Evolutionary conservation across 1,140 invertebrate species (phyloP).

Genomic region (Formica exsecta): DNA sequence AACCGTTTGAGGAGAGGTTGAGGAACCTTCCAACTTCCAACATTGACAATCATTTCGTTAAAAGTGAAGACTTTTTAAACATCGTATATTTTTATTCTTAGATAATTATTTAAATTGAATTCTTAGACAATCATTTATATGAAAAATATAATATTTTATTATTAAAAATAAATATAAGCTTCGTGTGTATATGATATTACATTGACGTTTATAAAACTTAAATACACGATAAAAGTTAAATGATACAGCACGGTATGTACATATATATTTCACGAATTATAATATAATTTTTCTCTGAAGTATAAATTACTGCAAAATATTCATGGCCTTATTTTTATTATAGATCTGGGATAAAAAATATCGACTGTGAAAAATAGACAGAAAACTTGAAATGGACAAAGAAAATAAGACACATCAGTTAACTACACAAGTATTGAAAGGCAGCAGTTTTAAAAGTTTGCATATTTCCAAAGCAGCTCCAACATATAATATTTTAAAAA

Average conservation of each 20-base stretch:
- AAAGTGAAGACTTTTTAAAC: neutral
- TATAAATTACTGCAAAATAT: neutral
- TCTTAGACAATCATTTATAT: neutral
- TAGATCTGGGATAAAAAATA: neutral
- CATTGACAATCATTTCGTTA: neutral
- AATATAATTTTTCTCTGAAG: neutral
- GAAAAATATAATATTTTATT: neutral
- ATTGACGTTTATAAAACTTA: neutral
- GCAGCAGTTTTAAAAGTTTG: slow-evolving; percentile 65
- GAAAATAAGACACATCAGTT: neutral
- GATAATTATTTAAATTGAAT: neutral
- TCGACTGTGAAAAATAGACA: neutral
- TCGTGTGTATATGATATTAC: neutral
- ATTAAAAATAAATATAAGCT: neutral
- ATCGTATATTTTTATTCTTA: neutral
- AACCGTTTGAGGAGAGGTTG: slow-evolving; percentile 18
- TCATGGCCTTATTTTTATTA: neutral
- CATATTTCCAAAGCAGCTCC: slow-evolving; percentile 56
- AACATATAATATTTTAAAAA: slow-evolving; percentile 16
- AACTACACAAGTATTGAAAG: slow-evolving; percentile 9
- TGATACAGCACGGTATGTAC: neutral
- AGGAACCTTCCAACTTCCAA: too few relatives aligned
- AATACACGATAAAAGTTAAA: neutral
- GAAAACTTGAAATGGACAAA: neutral
- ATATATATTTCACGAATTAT: neutral